Percentiles rank a stretch among this genome's conserved stretches.
Conservation (phyloP, 2,888 invertebrate genomes). For the Lucinisca nassula region DNA sequence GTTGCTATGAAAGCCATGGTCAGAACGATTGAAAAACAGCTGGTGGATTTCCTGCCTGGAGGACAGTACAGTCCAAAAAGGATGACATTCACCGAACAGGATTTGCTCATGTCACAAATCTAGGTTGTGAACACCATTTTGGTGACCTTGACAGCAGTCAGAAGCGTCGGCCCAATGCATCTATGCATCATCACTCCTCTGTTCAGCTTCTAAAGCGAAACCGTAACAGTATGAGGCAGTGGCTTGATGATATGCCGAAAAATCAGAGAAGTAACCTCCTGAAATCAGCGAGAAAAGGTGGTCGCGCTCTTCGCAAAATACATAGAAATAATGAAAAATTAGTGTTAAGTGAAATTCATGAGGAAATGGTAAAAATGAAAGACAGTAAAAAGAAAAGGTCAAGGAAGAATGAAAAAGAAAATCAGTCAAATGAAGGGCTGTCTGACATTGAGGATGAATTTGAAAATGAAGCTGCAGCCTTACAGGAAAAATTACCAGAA, state of each 20-base stretch:
- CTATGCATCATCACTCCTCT: slow-evolving; percentile 64
- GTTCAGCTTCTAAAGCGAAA: slow-evolving; percentile 68
- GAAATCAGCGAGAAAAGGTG: slow-evolving; percentile 54
- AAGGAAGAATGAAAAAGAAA: not conserved
- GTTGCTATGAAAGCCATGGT: slow-evolving; percentile 24
- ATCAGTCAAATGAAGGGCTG: not conserved
- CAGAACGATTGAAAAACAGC: slow-evolving; percentile 48
- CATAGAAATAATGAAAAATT: slow-evolving; percentile 23
- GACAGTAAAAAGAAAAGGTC: not conserved
- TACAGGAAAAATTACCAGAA: slow-evolving; percentile 24
- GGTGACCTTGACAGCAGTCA: slow-evolving; percentile 67
- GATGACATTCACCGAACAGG: slow-evolving; percentile 22
- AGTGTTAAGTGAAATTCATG: slow-evolving; percentile 34
- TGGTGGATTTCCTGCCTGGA: slow-evolving; percentile 59
- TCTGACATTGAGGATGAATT: not conserved
- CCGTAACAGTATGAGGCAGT: slow-evolving; percentile 42
- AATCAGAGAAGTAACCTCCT: not conserved
- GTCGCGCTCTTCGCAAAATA: slow-evolving; percentile 26
- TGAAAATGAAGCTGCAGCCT: not conserved
- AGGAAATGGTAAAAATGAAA: slow-evolving; percentile 23
- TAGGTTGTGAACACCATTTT: slow-evolving; percentile 73
- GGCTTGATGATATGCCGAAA: slow-evolving; percentile 47
- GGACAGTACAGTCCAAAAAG: slow-evolving; percentile 37
- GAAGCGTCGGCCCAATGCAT: slow-evolving; percentile 57
- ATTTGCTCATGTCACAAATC: slow-evolving; percentile 58